Base-by-base conservation (phyloP, 2,888 invertebrate genomes). In the Dorcus hopei region DNA sequence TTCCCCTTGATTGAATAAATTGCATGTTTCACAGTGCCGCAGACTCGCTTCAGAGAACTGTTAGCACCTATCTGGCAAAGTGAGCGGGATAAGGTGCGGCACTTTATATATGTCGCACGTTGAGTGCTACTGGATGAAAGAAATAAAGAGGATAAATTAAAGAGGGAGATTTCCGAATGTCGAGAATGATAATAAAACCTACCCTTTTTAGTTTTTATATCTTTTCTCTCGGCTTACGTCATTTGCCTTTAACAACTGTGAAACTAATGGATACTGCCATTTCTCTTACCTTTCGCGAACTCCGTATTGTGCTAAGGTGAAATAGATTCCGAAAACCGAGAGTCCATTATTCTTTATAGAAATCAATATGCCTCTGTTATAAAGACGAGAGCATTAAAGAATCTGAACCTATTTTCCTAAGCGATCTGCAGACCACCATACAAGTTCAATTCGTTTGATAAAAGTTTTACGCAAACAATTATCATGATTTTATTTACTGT, bases 181-280 rank as follows among this genome's bases (percentile, higher is more conserved):
- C 67, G 62, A 65, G 70, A 71, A 72, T 70, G 74, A 74, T 71
- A 74, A 74, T 74, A 74, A 74, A 74, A 73, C 68, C 71, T 65
- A 68, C 71, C 73, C 72, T 70, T 72, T 72, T 69, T 66, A 70
- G 70, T 72, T 72, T 73, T 73, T 73, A 71, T 67, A 67, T 67
- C 63, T 68, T 64, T 67, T 68, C 59, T 64, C 67, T 57, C 57
- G 69, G 70, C 72, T 75, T 72, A 73, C 73, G 74, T 74, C 75
- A 75, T 76, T 76, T 75, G 74, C 74, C 72, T 76, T 75, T 73
- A 75, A 74, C 76, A 75, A 74, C 74, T 74, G 72, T 64, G 73
- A 74, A 73, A 75, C 76, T 77, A 77, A 76, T 77, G 76, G 75
- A 75, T 57, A 56, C 57, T 58, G 70, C 72, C 71, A 70, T 74